Evolutionary conservation across 2,888 invertebrate species (phyloP).

Genomic region (Eurytoma californica): DNA sequence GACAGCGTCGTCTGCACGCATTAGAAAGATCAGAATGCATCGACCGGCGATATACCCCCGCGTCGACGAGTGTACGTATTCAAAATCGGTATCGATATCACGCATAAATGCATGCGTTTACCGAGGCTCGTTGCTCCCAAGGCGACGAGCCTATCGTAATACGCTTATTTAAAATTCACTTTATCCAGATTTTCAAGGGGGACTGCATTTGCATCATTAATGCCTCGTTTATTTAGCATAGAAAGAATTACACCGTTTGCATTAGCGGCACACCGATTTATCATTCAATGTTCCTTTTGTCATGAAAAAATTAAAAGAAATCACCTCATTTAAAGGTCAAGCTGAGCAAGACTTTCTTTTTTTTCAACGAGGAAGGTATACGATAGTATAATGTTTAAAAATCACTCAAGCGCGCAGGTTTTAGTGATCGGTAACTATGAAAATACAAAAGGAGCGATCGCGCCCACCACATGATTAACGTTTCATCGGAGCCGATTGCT

Average conservation of each 20-base stretch:
- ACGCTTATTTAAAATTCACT: constrained; percentile 43
- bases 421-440: background rate
- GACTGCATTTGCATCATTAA: constrained; percentile 50
- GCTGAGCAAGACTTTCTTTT: no score
- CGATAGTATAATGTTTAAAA: no score
- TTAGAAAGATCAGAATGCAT: constrained; percentile 67
- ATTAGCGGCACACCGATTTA: constrained; percentile 35
- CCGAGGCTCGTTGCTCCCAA: constrained; percentile 13
- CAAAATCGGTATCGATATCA: constrained; percentile 62
- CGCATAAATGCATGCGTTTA: constrained; percentile 67
- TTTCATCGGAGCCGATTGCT: background rate
- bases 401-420: background rate
- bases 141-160: constrained; percentile 6
- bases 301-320: constrained; percentile 6
- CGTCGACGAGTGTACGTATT: constrained; percentile 58
- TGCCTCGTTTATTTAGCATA: constrained; percentile 49
- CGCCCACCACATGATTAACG: constrained; percentile 6
- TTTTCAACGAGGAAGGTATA: no score
- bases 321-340: no score
- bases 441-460: background rate
- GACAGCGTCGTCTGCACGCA: no score
- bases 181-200: constrained; percentile 52
- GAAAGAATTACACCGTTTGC: constrained; percentile 43
- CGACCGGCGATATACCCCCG: constrained; percentile 68
- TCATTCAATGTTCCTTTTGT: constrained; percentile 32